These are phyloP conservation scores for Malurus alboscapulatus DNA, from an alignment of 2,113 vertebrate genomes.

Conservation along the genomic window DNA sequence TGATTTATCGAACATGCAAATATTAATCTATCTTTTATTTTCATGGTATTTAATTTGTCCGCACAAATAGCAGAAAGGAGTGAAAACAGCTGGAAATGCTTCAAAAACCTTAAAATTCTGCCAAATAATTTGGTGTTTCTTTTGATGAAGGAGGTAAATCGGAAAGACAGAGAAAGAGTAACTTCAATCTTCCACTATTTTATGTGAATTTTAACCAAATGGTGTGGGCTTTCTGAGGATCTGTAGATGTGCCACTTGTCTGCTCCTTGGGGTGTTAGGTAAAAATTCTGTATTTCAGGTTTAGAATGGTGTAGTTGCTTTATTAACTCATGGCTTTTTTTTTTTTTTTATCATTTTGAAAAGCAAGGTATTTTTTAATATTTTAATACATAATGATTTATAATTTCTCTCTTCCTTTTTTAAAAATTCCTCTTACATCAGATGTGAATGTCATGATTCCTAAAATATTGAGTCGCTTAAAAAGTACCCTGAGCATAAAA, in stretches of 20 bases:
- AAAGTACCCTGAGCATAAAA: not conserved
- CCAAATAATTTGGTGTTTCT: not conserved
- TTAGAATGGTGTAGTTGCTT: not conserved
- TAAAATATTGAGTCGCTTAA: not conserved
- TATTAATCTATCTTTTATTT: not conserved
- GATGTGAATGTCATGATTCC: not conserved
- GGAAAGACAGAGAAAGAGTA: not conserved
- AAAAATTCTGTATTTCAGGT: not conserved
- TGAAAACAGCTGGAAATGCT: not conserved
- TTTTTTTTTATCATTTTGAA: not conserved
- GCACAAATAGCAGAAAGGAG: not conserved
- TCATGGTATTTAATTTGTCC: not conserved
- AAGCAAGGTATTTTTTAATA: not conserved
- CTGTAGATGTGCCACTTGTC: not conserved
- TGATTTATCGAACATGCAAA: not conserved
- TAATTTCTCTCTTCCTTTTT: not conserved
- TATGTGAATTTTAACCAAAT: accelerated
- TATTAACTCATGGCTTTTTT: not conserved
- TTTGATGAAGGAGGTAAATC: not conserved
- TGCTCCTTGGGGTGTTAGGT: not conserved
- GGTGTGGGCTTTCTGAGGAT: not conserved
- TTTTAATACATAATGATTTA: not conserved
- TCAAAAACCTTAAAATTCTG: not conserved
- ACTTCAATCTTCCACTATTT: not conserved
- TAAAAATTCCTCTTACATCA: not conserved